Evolutionary conservation across 2,113 vertebrate species (phyloP).

Genomic region (Takifugu bimaculatus): DNA sequence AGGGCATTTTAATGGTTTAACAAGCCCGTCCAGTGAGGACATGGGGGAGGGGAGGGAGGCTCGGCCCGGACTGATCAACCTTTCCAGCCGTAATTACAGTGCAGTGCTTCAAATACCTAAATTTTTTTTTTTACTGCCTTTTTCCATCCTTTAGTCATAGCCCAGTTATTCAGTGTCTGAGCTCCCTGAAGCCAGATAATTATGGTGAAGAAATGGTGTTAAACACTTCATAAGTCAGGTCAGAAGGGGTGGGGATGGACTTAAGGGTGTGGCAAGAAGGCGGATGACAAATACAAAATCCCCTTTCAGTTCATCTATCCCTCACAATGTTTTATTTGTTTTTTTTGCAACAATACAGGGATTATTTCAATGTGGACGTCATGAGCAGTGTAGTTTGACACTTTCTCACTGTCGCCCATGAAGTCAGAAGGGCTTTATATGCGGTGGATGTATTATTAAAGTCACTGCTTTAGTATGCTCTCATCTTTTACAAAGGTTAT

Average conservation of each 20-base stretch:
- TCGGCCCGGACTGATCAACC: constrained; percentile 37
- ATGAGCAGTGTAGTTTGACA: constrained; percentile 4
- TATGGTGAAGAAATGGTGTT: constrained; percentile 16
- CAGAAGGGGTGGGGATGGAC: constrained; percentile 7
- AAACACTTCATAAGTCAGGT: constrained; percentile 40
- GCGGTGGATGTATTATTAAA: constrained; percentile 55
- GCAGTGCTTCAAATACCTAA: constrained; percentile 29
- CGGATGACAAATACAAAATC: constrained; percentile 11
- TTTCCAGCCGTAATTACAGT: constrained; percentile 39
- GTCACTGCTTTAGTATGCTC: constrained; percentile 41
- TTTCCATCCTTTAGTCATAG: constrained; percentile 1
- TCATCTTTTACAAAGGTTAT: constrained; percentile 33
- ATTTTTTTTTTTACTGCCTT: constrained; percentile 22
- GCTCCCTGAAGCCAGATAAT: constrained; percentile 18
- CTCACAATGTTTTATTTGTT: constrained; percentile 23
- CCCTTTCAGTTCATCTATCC: constrained; percentile 3
- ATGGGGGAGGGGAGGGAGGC: constrained; percentile 31
- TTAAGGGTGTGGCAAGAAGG: constrained; percentile 18
- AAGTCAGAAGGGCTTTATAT: constrained; percentile 13
- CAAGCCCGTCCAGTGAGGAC: constrained; percentile 27
- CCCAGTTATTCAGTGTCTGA: constrained; percentile 26
- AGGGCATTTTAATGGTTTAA: constrained; percentile 55
- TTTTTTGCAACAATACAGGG: constrained; percentile 16
- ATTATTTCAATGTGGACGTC: constrained; percentile 13
- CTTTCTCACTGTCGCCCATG: constrained; percentile 8